Conservation (phyloP, 2,797 vertebrate genomes). For the Acanthiza pusilla region DNA sequence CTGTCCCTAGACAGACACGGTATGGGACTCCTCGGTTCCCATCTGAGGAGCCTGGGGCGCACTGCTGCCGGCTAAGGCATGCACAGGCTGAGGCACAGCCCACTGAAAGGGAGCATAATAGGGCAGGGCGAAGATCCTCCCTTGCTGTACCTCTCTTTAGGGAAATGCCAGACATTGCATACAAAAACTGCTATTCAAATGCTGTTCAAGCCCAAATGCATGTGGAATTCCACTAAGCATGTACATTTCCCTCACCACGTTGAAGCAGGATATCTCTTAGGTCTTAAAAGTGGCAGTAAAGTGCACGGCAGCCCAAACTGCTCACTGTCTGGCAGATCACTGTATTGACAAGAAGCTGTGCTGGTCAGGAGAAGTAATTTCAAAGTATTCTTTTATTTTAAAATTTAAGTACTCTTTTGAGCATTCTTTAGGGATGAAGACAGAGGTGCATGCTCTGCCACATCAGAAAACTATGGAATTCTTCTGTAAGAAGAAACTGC, state of each 20-base stretch:
- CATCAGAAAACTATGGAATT: background rate
- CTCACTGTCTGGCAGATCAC: background rate
- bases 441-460: background rate
- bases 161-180: background rate
- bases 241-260: background rate
- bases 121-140: background rate
- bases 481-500: background rate
- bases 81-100: rapidly evolving
- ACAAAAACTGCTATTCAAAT: background rate
- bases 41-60: background rate
- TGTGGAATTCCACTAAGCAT: rapidly evolving
- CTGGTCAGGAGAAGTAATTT: background rate
- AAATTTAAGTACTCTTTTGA: background rate
- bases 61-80: rapidly evolving
- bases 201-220: background rate
- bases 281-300: background rate
- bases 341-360: background rate
- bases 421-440: background rate
- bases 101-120: background rate
- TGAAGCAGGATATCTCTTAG: background rate
- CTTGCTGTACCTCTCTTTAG: too few species aligned
- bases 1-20: rapidly evolving
- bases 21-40: background rate
- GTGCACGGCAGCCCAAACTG: background rate
- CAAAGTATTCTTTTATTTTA: background rate